Evolutionary conservation across 2,113 vertebrate genomes (phyloP), one percentile per base, ranked within the genome.

Genomic region (Cranoglanis bouderius): DNA sequence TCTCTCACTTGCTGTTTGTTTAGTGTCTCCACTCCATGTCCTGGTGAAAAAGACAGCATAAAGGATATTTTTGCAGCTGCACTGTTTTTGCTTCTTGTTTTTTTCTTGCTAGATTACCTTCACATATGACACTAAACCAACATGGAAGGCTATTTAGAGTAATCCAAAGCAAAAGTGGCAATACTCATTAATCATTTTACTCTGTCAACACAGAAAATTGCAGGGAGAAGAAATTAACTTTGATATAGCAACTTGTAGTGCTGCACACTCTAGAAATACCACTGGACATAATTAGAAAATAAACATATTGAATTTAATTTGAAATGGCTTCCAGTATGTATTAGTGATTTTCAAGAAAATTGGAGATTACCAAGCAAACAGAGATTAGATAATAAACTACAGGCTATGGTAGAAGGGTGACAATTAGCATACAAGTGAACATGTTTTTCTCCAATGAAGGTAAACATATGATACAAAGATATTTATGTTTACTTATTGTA

Each of bases 41-140:
- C 85, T 88, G 89, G 86, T 82, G 72, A 81, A 87, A 87, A 87
- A 84, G 75, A 90, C 86, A 65, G 35, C 87, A 88, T 61, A 92
- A 89, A 91, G 91, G 89, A 94, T 94, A 93, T 95, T 93, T 93
- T 93, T 91, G 88, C 88, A 86, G 89, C n/a, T 35, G 18, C 46
- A 83, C 43, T 43, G 51, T 86, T 85, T 63, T 85, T 53, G 16
- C 9, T 3, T 63, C n/a, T 21, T 82, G 14, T 40, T 70, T 86
- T 49, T 59, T 86, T 72, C 85, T 82, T 74, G 70, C 67, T 74
- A 65, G 35, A 84, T 89, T 59, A 57, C 78, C 77, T 70, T 84
- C 43, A 51, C 21, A 72, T 87, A 59, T 63, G 85, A 90, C 84
- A 87, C 80, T 84, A 90, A 91, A 91, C 83, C 57, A 80, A 91